Evolutionary conservation across 2,113 vertebrate species (phyloP).

Genomic region (Varanus komodoensis): DNA sequence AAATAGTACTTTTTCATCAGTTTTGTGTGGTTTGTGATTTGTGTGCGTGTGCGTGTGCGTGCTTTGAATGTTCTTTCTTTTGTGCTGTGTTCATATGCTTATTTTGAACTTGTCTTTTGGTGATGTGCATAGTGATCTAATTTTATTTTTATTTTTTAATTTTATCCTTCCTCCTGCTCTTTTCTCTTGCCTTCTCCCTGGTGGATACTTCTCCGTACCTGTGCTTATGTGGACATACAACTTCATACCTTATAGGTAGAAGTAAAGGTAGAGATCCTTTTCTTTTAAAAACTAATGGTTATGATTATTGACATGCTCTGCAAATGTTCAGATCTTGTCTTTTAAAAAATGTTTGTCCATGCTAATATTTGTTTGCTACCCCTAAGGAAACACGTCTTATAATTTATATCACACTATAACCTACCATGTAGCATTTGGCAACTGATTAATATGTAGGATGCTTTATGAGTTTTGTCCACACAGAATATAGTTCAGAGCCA

Average conservation of each 20-base stretch:
- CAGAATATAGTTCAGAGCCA: background rate
- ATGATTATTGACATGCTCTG: conserved; percentile 57
- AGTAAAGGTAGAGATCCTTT: conserved; percentile 93
- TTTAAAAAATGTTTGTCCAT: conserved; percentile 51
- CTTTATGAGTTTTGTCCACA: accelerated
- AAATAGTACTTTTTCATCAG: conserved; percentile 45
- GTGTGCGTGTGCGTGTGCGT: background rate
- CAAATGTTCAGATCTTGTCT: conserved; percentile 52
- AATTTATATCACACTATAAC: background rate
- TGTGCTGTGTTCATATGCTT: conserved; percentile 25
- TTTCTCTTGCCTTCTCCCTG: conserved; percentile 69
- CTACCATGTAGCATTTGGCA: background rate
- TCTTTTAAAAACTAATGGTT: conserved; percentile 71
- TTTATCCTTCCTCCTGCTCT: conserved; percentile 68
- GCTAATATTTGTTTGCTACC: conserved; percentile 17
- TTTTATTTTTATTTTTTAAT: conserved; percentile 56
- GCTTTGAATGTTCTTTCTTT: conserved; percentile 40
- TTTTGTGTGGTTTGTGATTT: conserved; percentile 24
- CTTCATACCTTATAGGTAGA: conserved; percentile 91
- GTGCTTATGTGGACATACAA: conserved; percentile 72
- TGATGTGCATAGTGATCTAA: conserved; percentile 61
- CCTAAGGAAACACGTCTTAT: conserved; percentile 2
- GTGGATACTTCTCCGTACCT: conserved; percentile 76
- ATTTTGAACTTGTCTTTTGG: conserved; percentile 36
- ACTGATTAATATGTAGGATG: background rate